Evolutionary conservation across 2,113 vertebrate genomes (phyloP), one percentile per base, ranked within the genome.

Genomic region (Ceratotherium simum): DNA sequence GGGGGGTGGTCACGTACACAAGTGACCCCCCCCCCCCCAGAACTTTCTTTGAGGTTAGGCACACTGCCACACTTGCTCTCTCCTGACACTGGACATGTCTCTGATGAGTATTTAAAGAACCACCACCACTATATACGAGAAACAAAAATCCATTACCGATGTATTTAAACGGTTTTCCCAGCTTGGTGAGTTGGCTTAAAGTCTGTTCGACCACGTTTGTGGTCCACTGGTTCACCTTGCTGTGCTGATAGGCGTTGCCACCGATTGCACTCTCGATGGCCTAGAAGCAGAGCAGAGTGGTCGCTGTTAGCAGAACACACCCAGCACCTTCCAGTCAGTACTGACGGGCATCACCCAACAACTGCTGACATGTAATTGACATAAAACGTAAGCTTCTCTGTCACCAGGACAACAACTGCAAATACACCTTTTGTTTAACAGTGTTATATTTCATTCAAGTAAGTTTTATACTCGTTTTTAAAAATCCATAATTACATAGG

Each of bases 121-220:
- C 58, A 33, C 65, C 46, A 36, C 18, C 46, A 21, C 21, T 25
- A 36, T 2, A 17, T 4, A 1, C 25, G 6, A 72, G 72, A 79
- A 72, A 65, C 48, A 65, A n/a, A 73, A 39, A 7, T 8, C 90
- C 97, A 8, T 98, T 98, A 99, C 99, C 99, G 0, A 99, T 99
- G 69, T 99, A 99, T 96, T 99, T 99, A 98, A 99, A 99, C 16
- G 99, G 99, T 78, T 99, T 99, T n/a, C 99, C 99, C 90, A 99
- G 98, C 97, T 99, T 99, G 96, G 99, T 99, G 95, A 99, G 99
- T 21, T 99, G 99, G 98, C 99, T 99, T 70, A 99, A 98, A 5
- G 99, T 99, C 96, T 99, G 99, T 86, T 99, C 99, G 91, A 99
- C 99, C 1, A 99, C 99, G 3, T 98, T 99, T 0, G 99, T 99